Evolutionary conservation across 2,113 vertebrate genomes (phyloP).

Genomic region (Calyptomena viridis): DNA sequence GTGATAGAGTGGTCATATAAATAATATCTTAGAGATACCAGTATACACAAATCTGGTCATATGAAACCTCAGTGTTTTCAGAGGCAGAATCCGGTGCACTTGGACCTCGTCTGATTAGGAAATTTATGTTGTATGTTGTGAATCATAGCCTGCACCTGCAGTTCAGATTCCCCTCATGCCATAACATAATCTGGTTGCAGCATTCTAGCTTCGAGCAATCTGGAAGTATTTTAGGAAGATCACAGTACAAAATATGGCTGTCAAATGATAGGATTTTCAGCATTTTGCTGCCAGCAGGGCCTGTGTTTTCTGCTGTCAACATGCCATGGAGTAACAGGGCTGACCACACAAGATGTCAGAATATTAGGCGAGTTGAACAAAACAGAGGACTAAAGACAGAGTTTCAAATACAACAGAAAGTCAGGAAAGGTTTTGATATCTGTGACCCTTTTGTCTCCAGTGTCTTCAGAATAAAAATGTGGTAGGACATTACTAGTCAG

Average conservation of each 20-base stretch:
- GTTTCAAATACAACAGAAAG: neutral
- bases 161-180: neutral
- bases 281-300: neutral
- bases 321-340: neutral
- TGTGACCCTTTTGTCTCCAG: neutral
- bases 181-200: neutral
- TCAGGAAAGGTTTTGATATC: neutral
- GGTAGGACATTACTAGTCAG: neutral
- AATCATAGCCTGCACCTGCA: neutral
- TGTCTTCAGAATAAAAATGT: neutral
- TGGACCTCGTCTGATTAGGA: neutral
- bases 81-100: neutral
- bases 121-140: neutral
- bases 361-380: neutral
- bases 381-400: neutral
- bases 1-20: neutral
- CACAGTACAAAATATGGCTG: neutral
- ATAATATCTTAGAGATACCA: neutral
- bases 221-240: conserved; percentile 6
- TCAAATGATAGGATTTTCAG: neutral
- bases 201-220: neutral
- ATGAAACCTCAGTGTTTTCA: neutral
- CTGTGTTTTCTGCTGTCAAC: neutral
- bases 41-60: neutral
- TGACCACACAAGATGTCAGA: neutral